These are phyloP conservation scores for Apeira syringaria DNA, from an alignment of 2,888 invertebrate species.

Conservation along the genomic window DNA sequence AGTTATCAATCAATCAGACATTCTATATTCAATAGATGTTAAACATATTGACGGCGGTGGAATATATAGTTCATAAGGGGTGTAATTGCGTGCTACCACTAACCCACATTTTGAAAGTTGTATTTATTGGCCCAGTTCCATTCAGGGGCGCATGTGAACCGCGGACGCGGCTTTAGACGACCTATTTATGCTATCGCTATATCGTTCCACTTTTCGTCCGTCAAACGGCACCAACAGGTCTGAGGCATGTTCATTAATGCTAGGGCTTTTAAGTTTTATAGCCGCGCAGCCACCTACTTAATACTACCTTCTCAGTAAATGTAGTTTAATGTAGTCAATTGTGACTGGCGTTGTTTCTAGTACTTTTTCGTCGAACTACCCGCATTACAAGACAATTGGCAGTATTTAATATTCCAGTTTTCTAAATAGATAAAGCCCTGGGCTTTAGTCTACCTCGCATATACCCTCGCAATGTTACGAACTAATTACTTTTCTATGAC, in stretches of 20 bases:
- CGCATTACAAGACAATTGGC: neutral
- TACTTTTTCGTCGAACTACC: neutral
- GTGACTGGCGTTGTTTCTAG: neutral
- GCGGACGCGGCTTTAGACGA: slow-evolving; percentile 47
- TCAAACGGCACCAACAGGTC: slow-evolving; percentile 47
- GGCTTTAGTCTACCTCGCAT: too few species aligned
- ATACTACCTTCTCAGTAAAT: neutral
- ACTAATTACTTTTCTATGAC: slow-evolving; percentile 5
- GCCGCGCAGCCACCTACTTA: slow-evolving; percentile 6
- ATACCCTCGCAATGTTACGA: neutral
- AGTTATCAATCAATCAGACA: slow-evolving; percentile 10
- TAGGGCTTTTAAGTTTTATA: slow-evolving; percentile 28
- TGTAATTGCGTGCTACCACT: slow-evolving; percentile 69
- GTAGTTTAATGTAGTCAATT: neutral
- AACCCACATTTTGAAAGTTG: slow-evolving; percentile 69
- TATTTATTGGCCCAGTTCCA: slow-evolving; percentile 67
- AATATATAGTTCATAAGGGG: slow-evolving; percentile 17
- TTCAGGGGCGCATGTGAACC: slow-evolving; percentile 58
- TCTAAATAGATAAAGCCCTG: too few species aligned
- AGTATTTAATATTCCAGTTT: too few species aligned
- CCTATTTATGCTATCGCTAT: slow-evolving; percentile 71
- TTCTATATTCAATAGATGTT: slow-evolving; percentile 12
- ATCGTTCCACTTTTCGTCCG: slow-evolving; percentile 69
- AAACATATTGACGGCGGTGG: slow-evolving; percentile 1
- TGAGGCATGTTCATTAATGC: slow-evolving; percentile 34